phyloP scores from a whole-genome alignment of 2,888 invertebrate species.

The Napeogenes inachia region DNA sequence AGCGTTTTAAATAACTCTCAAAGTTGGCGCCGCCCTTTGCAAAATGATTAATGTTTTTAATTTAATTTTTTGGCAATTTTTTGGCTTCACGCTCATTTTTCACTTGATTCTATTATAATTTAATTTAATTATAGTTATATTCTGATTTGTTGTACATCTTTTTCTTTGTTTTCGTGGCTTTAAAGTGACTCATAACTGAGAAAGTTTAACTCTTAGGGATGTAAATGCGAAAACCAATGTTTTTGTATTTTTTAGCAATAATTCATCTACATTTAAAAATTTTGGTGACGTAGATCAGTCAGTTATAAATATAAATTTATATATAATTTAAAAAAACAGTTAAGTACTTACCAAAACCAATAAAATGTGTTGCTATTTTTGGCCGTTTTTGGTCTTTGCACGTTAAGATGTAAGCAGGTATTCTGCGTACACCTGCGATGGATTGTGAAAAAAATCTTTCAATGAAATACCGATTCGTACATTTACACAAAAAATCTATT shows the following conservation, averaged over 20 bases:
- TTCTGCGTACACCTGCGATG: conserved; percentile 5
- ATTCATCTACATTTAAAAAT: no score
- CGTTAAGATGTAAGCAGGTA: neutral
- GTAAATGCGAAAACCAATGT: no score
- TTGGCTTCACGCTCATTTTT: conserved; percentile 3
- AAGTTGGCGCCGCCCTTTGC: conserved; percentile 47
- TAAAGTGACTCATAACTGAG: no score
- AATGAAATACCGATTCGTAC: conserved; percentile 2
- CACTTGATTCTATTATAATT: neutral
- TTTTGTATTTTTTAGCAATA: no score
- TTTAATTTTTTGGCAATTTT: conserved; percentile 4
- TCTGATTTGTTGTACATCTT: no score
- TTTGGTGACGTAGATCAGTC: no score
- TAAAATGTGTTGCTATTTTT: conserved; percentile 22
- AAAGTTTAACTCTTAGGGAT: no score
- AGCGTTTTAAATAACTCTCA: conserved; percentile 35
- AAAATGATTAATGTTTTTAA: conserved; percentile 32
- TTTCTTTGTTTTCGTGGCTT: no score
- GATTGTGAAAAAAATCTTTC: neutral
- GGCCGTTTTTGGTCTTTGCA: conserved; percentile 1
- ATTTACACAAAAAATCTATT: neutral
- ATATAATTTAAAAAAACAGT: no score
- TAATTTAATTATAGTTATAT: neutral
- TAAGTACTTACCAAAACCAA: neutral
- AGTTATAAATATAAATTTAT: no score